phyloP scores from a whole-genome alignment of 2,888 invertebrate species.

The Acanthosoma haemorrhoidale region DNA sequence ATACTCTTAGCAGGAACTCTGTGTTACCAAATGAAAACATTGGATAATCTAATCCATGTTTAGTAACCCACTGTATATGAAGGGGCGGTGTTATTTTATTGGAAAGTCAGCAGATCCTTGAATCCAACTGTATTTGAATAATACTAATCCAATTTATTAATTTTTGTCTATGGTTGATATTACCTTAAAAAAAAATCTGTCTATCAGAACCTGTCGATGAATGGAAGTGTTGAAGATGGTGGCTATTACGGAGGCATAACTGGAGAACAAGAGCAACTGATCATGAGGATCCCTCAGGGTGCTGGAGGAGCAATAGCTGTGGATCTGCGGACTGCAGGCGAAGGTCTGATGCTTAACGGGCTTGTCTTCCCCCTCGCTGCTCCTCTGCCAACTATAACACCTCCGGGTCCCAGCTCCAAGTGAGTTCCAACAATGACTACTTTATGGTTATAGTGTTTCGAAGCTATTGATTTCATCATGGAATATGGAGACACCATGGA shows the following conservation, averaged over 20 bases:
- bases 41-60: too few relatives aligned
- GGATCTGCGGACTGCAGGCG: conserved; percentile 3
- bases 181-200: too few relatives aligned
- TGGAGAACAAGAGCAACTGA: not conserved
- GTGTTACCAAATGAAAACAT: too few relatives aligned
- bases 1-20: too few relatives aligned
- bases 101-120: too few relatives aligned
- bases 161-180: too few relatives aligned
- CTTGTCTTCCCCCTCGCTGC: conserved; percentile 22
- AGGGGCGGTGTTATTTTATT: too few relatives aligned
- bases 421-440: not conserved
- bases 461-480: not conserved
- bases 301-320: not conserved
- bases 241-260: not conserved
- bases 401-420: conserved; percentile 21
- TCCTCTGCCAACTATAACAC: not conserved
- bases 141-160: not conserved
- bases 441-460: not conserved
- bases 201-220: conserved; percentile 11
- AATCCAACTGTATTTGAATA: not conserved
- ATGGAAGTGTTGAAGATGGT: conserved; percentile 11
- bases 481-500: too few relatives aligned
- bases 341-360: conserved; percentile 18
- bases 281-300: not conserved
- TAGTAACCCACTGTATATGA: too few relatives aligned